Evolutionary conservation across 1,140 invertebrate genomes (phyloP), one percentile per base, ranked within the genome.

Genomic region (Meloidogyne chitwoodi): DNA sequence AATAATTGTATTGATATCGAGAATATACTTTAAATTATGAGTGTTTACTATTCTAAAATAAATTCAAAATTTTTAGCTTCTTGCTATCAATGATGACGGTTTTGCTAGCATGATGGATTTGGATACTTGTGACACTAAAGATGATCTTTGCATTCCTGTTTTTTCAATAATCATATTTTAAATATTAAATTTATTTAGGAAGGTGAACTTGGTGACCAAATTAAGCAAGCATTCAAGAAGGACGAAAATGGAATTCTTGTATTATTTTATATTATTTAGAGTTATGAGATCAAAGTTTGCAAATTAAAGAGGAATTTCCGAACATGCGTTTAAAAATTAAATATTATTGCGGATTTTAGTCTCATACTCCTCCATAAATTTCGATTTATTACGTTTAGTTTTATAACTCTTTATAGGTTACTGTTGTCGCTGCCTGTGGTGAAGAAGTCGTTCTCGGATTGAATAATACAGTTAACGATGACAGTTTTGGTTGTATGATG

Each of bases 391-490:
- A 19, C 41, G 0, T 63, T 11, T 27, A 5, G 4, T 10, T 38
- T 38, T 8, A 38, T 0, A 4, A 10, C 10, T 74, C 10, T 80
- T 79, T 79, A n/a, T 31, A 77, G 79, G 61, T 80, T 61, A 68
- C 79, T 48, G 84, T 86, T 66, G 82, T 84, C 31, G 69, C 81
- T 66, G 84, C 84, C 63, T 84, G 83, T 65, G 85, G 85, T 61
- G 84, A 85, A 74, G 84, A 85, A 75, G 79, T 77, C 31, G 75
- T 84, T 72, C 80, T 84, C 19, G 83, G 82, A 24, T 84, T 78
- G 79, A 84, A 84, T 74, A 85, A 83, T 74, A 85, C 84, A 80
- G n/a, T n/a, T n/a, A 85, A 84, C 66, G 84, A 85, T 24, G 84
- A 85, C 62, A 81, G 85, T 5, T 85, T 80, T 72, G 31, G 84